Percentiles rank a stretch among this genome's conserved stretches.
Evolutionary conservation across 2,888 invertebrate genomes (phyloP).

Genomic region (Siphonodentalium dalli): DNA sequence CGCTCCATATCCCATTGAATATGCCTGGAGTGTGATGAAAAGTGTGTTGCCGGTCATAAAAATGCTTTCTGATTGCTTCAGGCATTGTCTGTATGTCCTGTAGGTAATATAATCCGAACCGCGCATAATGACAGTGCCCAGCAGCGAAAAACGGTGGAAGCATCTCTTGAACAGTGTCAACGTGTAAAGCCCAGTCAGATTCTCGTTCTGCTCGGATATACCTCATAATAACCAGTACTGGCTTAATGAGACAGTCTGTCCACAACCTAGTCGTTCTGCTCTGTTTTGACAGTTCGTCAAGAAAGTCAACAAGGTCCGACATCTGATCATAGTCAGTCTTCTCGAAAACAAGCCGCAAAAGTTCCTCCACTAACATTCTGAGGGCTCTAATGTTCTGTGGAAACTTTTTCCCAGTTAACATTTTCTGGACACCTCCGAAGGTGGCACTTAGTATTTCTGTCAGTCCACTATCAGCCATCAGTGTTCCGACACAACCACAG

Average conservation of each 20-base stretch:
- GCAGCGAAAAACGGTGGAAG: constrained; percentile 22
- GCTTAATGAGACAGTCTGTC: constrained; percentile 24
- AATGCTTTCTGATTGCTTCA: constrained; percentile 3
- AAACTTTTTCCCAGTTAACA: constrained; percentile 38
- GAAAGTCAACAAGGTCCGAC: background rate
- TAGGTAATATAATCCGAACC: too few relatives aligned
- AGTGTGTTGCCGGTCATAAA: constrained; percentile 19
- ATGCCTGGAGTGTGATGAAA: too few relatives aligned
- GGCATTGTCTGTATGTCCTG: constrained; percentile 17
- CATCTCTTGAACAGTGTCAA: too few relatives aligned
- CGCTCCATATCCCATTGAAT: too few relatives aligned
- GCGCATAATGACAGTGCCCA: too few relatives aligned
- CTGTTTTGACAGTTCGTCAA: background rate
- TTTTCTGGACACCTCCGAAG: constrained; percentile 32
- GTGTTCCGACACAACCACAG: constrained; percentile 27
- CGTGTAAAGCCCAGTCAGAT: too few relatives aligned
- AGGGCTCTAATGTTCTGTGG: constrained; percentile 34
- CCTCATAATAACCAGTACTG: constrained; percentile 27
- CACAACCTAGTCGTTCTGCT: constrained; percentile 12
- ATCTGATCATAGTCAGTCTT: background rate
- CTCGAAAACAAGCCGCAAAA: constrained; percentile 10
- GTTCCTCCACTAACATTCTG: constrained; percentile 27
- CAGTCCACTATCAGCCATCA: constrained; percentile 35
- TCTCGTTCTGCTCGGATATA: too few relatives aligned
- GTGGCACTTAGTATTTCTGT: constrained; percentile 26